These are phyloP conservation scores for Eptesicus fuscus DNA, from an alignment of 2,113 vertebrate genomes.

Conservation along the genomic window DNA sequence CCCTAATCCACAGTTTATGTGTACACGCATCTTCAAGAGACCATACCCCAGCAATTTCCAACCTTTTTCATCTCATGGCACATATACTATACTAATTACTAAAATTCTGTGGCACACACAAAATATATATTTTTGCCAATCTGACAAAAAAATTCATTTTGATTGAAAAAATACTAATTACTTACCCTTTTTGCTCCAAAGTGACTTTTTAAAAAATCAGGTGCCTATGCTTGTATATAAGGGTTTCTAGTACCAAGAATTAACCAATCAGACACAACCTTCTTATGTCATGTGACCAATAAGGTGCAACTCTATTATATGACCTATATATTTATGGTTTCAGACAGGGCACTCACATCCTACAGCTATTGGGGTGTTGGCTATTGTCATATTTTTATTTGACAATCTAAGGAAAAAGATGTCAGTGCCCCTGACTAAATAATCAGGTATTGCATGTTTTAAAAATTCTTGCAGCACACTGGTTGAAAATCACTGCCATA, in stretches of 20 bases:
- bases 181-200: not conserved
- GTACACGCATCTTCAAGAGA: not conserved
- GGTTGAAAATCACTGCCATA: not conserved
- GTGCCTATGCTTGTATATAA: not conserved
- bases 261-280: not conserved
- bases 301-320: not conserved
- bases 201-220: not conserved
- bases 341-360: not conserved
- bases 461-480: not conserved
- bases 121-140: not conserved
- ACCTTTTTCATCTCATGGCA: not conserved
- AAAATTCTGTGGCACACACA: not conserved
- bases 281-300: not conserved
- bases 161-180: not conserved
- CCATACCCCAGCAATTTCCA: not conserved
- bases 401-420: not conserved
- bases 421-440: not conserved
- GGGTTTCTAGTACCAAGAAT: not conserved
- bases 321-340: not conserved
- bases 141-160: not conserved
- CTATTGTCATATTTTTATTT: not conserved
- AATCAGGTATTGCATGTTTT: not conserved
- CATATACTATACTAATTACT: not conserved
- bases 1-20: not conserved
- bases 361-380: not conserved